Evolutionary conservation across 1,140 invertebrate genomes (phyloP).

Genomic region (Papilio polyxenes): DNA sequence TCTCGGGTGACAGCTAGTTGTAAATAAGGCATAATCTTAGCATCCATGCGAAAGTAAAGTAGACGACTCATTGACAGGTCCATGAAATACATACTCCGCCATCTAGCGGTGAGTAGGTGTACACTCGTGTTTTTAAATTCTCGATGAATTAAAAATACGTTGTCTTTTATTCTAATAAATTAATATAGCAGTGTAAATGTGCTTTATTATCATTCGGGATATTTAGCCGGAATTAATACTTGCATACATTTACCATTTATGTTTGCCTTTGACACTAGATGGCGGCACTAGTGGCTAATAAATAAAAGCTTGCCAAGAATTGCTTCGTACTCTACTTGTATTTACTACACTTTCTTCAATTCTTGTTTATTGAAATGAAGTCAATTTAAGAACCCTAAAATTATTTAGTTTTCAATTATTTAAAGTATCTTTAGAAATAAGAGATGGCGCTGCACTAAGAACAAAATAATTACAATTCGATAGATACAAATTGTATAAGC

Average conservation of each 20-base stretch:
- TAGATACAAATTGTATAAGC: not conserved
- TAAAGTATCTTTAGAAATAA: not conserved
- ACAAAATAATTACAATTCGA: not conserved
- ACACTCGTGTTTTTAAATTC: not conserved
- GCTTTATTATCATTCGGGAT: not conserved
- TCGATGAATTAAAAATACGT: not conserved
- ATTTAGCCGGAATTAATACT: too few species aligned
- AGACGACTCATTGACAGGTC: not conserved
- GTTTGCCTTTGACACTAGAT: not conserved
- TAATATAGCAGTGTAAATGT: not conserved
- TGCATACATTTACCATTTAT: not conserved
- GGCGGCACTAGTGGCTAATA: not conserved
- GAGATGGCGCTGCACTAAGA: not conserved
- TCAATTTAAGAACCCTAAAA: too few species aligned
- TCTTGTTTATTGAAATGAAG: not conserved
- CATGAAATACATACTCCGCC: slow-evolving; percentile 35
- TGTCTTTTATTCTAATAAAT: not conserved
- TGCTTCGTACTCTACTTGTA: not conserved
- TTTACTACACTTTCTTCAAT: not conserved
- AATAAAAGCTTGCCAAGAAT: not conserved
- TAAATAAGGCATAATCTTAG: not conserved
- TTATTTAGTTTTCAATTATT: not conserved
- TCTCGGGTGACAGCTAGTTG: too few species aligned
- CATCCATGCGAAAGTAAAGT: not conserved
- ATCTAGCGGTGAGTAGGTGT: slow-evolving; percentile 46